These are phyloP conservation scores for Hemichromis elongatus DNA, from an alignment of 2,113 vertebrate genomes.

Conservation along the genomic window DNA sequence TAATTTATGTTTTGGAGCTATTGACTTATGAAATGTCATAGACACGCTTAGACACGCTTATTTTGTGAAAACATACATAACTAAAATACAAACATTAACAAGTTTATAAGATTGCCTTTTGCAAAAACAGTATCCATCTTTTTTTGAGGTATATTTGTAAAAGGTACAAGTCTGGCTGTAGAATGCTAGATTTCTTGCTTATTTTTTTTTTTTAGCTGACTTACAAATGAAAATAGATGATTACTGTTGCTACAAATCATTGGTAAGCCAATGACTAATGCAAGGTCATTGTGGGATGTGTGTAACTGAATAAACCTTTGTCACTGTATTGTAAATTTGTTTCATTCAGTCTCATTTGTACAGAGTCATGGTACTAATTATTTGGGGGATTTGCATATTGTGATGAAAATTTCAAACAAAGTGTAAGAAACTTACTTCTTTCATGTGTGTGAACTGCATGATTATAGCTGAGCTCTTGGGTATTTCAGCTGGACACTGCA, in stretches of 20 bases:
- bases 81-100: too few relatives aligned
- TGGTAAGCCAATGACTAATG: not conserved
- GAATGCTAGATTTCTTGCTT: not conserved
- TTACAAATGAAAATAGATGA: not conserved
- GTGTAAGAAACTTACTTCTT: not conserved
- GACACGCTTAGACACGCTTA: too few relatives aligned
- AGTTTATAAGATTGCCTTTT: too few relatives aligned
- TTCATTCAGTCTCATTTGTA: not conserved
- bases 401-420: not conserved
- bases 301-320: not conserved
- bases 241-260: not conserved
- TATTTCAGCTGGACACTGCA: constrained; percentile 34
- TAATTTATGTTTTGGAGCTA: too few relatives aligned
- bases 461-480: constrained; percentile 6
- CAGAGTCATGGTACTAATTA: not conserved
- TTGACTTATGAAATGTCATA: too few relatives aligned
- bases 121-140: not conserved
- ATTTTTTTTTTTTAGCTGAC: not conserved
- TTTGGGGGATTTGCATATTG: not conserved
- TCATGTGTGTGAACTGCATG: not conserved
- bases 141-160: not conserved
- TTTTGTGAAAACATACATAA: too few relatives aligned
- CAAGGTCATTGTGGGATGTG: not conserved
- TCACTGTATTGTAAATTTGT: not conserved
- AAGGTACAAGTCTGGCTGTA: not conserved